Evolutionary conservation across 2,113 vertebrate genomes (phyloP), one percentile per base, ranked within the genome.

Genomic region (Percina caprodes): DNA sequence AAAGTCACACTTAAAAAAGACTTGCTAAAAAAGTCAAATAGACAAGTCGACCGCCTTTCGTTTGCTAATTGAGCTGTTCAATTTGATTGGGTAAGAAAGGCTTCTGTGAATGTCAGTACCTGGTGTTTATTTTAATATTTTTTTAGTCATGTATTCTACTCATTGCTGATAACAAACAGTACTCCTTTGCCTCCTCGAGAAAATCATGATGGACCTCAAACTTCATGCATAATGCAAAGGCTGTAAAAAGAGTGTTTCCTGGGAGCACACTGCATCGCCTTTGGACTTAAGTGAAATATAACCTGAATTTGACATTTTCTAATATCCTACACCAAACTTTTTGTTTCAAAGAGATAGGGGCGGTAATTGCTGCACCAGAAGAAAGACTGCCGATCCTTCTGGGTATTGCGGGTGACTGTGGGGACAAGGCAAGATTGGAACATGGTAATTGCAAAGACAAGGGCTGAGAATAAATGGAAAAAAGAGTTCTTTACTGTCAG

Each of bases 241-340:
- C 83, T 80, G 86, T 90, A 89, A 75, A 91, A 91, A 91, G 79
- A 76, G 82, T 82, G 72, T 90, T 93, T 92, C 87, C 86, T 89
- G 67, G 82, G 88, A 87, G 87, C 87, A 80, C 71, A 87, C 84
- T 11, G 74, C 71, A 68, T 90, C 67, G 90, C 92, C 91, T 94
- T 90, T 92, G 88, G 92, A 94, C 88, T 93, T 94, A 94, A 93
- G 93, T 93, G 92, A 95, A 94, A 94, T 94, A 91, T 93, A 95
- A 94, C 94, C 92, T 94, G 93, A 94, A 93, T 94, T 95, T 94
- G 95, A 94, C 94, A 95, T 95, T 94, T 95, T 92, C 92, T 94
- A 95, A 94, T 95, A 95, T 93, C 92, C 92, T 93, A 88, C 91
- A 94, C 93, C 91, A 92, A 94, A 94, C 91, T 92, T 95, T 94